A percentile compares a stretch with the other conserved stretches of the same genome.
These are phyloP conservation scores for Dimorphilus gyrociliatus DNA, from an alignment of 2,888 invertebrate genomes.

Conservation along the genomic window DNA sequence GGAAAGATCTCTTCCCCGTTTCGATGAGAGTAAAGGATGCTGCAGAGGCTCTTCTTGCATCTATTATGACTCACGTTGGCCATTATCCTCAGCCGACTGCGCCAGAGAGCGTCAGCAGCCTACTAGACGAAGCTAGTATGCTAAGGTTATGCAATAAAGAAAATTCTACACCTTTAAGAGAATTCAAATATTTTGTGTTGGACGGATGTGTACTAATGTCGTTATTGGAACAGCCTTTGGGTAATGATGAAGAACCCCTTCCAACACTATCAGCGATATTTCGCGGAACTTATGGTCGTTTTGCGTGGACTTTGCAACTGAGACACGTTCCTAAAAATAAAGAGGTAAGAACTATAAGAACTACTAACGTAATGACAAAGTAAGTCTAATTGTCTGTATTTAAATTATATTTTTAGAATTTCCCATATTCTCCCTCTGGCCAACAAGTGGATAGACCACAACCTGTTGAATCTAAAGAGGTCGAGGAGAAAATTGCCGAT, in stretches of 20 bases:
- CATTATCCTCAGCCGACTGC: conserved; percentile 69
- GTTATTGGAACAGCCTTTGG: conserved; percentile 69
- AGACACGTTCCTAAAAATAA: conserved; percentile 64
- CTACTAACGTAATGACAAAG: too few species aligned
- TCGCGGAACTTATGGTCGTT: conserved; percentile 79
- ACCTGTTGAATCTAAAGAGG: too few species aligned
- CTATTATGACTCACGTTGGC: conserved; percentile 75
- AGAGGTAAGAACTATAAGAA: conserved; percentile 20
- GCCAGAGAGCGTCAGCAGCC: conserved; percentile 63
- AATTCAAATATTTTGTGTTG: conserved; percentile 72
- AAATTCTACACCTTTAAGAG: conserved; percentile 4
- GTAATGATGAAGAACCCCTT: conserved; percentile 75
- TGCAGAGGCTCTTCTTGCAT: conserved; percentile 77
- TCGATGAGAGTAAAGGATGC: conserved; percentile 94
- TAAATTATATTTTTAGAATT: too few species aligned
- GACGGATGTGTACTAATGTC: conserved; percentile 67
- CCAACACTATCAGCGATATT: conserved; percentile 76
- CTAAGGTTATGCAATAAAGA: conserved; percentile 48
- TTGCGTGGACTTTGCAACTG: conserved; percentile 59
- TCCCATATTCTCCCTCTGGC: too few species aligned
- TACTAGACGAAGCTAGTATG: conserved; percentile 70
- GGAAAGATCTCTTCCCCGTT: conserved; percentile 86
- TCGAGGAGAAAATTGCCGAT: too few species aligned
- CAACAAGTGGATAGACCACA: too few species aligned
- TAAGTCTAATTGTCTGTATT: too few species aligned